Base-by-base conservation (phyloP, 1,140 invertebrate genomes). In the Drosophila yakuba region DNA sequence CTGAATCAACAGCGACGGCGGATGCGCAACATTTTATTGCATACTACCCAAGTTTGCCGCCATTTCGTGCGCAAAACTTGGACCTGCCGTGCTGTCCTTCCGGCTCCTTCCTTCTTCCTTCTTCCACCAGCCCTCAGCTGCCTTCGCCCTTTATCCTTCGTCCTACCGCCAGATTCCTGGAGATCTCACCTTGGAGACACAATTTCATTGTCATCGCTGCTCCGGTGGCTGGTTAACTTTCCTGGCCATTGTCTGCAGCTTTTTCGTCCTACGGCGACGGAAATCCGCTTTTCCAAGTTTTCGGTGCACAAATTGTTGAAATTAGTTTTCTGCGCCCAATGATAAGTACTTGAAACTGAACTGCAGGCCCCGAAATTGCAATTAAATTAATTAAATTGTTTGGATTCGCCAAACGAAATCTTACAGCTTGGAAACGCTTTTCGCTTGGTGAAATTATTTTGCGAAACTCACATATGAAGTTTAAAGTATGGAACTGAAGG, bases 351-450 rank as follows among this genome's bases (percentile, higher is more conserved):
- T 90, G 77, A 88, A 77, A 84, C 76, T 59, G 80, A 89, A 74
- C 80, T 86, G 82, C 64, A 81, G 41, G 32, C 57, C 43, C 28
- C 25, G 36, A 75, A 88, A 90, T 75, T 85, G 85, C 74, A 90
- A 89, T 89, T 84, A 63, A 88, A 86, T 90, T 90, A 90, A 81
- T 82, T 76, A 90, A 90, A 90, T 77, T 82, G 81, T 79, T 79
- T 44, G 45, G 20, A 78, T 61, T 78, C 15, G 41, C 25, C n/a
- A 38, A 32, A 10, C 7, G 38, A 58, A 75, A 43, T 52, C 15
- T 17, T 41, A 0, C 39, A 41, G 39, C n/a, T 5, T 15, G 35
- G 35, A 8, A 36, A 36, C 25, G 35, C 5, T 41, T 43, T 43
- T 15, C 41, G 17, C 2, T 17, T 17, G 1, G 1, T 8, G 32